These are phyloP conservation scores for Schizopygopsis pylzovi DNA, from an alignment of 2,797 vertebrate genomes.

Conservation along the genomic window DNA sequence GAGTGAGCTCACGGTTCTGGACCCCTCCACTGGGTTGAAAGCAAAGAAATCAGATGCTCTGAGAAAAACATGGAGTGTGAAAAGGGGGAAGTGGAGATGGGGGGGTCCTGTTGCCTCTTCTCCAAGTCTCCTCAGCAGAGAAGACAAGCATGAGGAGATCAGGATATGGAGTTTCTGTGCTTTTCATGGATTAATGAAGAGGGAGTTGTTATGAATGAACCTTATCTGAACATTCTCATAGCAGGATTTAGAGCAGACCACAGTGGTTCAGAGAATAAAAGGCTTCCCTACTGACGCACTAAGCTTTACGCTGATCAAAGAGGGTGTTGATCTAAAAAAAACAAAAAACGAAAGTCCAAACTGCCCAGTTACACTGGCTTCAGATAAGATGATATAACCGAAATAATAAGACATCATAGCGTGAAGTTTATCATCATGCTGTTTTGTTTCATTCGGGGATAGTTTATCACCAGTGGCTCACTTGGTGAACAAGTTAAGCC, in stretches of 20 bases:
- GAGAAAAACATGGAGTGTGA: slow-evolving; percentile 16
- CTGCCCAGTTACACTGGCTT: not conserved
- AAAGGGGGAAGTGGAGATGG: not conserved
- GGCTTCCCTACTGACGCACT: slow-evolving; percentile 1
- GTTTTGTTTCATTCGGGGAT: slow-evolving; percentile 31
- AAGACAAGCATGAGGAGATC: not conserved
- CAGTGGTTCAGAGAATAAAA: slow-evolving; percentile 27
- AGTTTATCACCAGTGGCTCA: not conserved
- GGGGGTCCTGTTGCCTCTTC: slow-evolving; percentile 11
- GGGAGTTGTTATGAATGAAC: slow-evolving; percentile 57
- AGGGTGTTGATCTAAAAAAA: slow-evolving; percentile 7
- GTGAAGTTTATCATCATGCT: slow-evolving; percentile 10
- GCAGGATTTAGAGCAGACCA: slow-evolving; percentile 28
- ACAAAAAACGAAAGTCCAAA: not conserved
- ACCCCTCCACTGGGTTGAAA: slow-evolving; percentile 28
- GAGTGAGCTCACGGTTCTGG: slow-evolving; percentile 52
- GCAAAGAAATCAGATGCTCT: slow-evolving; percentile 12
- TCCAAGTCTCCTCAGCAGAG: slow-evolving; percentile 13
- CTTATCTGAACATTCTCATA: slow-evolving; percentile 51
- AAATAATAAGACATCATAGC: slow-evolving; percentile 7
- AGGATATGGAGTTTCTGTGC: slow-evolving; percentile 28
- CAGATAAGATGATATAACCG: not conserved
- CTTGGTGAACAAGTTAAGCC: slow-evolving; percentile 22
- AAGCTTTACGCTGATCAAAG: slow-evolving; percentile 3
- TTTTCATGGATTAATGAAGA: slow-evolving; percentile 45